Conservation (phyloP, 1,140 invertebrate species). For the Zophobas atratus region DNA sequence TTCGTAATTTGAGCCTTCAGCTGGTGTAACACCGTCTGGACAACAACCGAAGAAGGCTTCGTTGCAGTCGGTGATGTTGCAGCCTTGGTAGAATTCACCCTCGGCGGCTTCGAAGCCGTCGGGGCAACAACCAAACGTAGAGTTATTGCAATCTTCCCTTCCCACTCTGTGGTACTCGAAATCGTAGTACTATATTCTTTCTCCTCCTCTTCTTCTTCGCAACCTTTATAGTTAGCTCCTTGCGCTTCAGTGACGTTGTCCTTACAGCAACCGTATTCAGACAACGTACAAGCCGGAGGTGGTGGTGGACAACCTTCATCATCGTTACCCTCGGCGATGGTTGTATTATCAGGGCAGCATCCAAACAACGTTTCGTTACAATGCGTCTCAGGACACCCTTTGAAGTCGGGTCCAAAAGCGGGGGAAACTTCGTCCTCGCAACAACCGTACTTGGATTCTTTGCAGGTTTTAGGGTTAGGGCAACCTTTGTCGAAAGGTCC, state of each 20-base stretch:
- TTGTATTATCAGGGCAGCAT: slow-evolving; percentile 88
- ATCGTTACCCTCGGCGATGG: slow-evolving; percentile 85
- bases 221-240: slow-evolving; percentile 79
- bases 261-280: slow-evolving; percentile 84
- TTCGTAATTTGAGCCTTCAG: slow-evolving; percentile 75
- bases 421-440: slow-evolving; percentile 91
- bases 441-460: slow-evolving; percentile 89
- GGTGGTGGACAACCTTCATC: slow-evolving; percentile 86
- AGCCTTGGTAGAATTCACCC: slow-evolving; percentile 74
- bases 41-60: slow-evolving; percentile 83
- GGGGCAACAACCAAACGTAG: slow-evolving; percentile 89
- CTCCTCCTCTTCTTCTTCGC: slow-evolving; percentile 65
- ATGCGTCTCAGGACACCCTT: slow-evolving; percentile 83
- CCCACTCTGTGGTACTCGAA: slow-evolving; percentile 66
- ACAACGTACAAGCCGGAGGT: slow-evolving; percentile 74
- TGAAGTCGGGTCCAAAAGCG: slow-evolving; percentile 79
- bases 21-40: slow-evolving; percentile 79
- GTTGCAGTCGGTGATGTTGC: slow-evolving; percentile 73
- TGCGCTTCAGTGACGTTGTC: slow-evolving; percentile 80
- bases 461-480: slow-evolving; percentile 80
- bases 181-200: slow-evolving; percentile 48
- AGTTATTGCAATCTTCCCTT: slow-evolving; percentile 81
- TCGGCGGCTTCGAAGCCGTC: slow-evolving; percentile 87
- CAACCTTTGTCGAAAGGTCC: slow-evolving; percentile 92
- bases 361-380: slow-evolving; percentile 87